Evolutionary conservation across 2,113 vertebrate genomes (phyloP).

Genomic region (Notiomystis cincta): DNA sequence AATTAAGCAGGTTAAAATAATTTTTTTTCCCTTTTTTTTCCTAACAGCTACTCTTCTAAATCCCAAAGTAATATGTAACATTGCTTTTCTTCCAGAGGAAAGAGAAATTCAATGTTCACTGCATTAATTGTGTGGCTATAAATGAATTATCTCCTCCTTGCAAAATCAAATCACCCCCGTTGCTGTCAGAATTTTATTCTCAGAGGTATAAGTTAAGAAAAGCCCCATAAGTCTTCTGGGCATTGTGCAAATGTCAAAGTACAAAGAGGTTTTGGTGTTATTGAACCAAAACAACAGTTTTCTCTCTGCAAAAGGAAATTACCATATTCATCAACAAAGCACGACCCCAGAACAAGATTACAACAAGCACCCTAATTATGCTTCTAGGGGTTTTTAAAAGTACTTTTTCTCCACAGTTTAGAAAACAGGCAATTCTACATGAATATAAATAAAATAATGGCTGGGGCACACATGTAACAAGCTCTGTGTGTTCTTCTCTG

Average conservation of each 20-base stretch:
- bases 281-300: not conserved
- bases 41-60: not conserved
- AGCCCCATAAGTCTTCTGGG: not conserved
- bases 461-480: not conserved
- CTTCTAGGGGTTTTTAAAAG: not conserved
- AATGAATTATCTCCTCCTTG: not conserved
- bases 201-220: not conserved
- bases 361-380: not conserved
- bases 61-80: not conserved
- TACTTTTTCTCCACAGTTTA: not conserved
- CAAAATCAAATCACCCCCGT: not conserved
- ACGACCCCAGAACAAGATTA: not conserved
- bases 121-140: not conserved
- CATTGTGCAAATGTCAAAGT: not conserved
- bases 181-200: not conserved
- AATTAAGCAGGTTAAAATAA: constrained; percentile 55
- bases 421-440: not conserved
- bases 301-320: constrained; percentile 15
- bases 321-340: constrained; percentile 7
- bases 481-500: not conserved
- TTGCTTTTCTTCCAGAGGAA: not conserved
- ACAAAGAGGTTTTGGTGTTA: not conserved
- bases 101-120: not conserved
- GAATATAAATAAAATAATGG: not conserved
- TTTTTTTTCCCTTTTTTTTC: not conserved